phyloP scores from a whole-genome alignment of 2,797 vertebrate genomes.

The Alcedo quadribrachys region DNA sequence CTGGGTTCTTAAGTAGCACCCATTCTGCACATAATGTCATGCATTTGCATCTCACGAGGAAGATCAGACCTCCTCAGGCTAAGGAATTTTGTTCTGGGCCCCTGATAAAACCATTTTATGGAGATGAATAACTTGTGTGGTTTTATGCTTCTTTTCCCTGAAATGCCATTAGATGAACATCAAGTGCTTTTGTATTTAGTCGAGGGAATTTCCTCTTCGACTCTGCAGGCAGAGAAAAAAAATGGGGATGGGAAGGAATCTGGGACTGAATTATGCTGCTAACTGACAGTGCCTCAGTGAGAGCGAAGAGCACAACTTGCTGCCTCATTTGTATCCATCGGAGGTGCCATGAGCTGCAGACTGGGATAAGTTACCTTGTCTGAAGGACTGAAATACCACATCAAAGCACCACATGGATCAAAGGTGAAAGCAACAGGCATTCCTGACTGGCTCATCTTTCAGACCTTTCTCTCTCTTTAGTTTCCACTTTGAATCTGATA shows the following conservation, averaged over 20 bases:
- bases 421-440: constrained; percentile 46
- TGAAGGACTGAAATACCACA: constrained; percentile 19
- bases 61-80: constrained; percentile 39
- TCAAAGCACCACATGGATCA: constrained; percentile 34
- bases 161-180: constrained; percentile 59
- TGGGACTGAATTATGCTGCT: background rate
- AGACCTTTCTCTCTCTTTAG: constrained; percentile 9
- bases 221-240: background rate
- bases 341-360: constrained; percentile 17
- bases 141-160: constrained; percentile 59
- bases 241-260: background rate
- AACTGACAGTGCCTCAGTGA: background rate
- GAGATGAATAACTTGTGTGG: constrained; percentile 41
- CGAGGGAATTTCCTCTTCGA: constrained; percentile 39
- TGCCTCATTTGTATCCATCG: constrained; percentile 11
- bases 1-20: constrained; percentile 45
- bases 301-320: background rate
- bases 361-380: background rate
- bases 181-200: constrained; percentile 57
- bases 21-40: constrained; percentile 44
- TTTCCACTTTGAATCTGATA: constrained; percentile 46
- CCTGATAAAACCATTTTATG: constrained; percentile 54
- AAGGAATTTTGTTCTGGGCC: constrained; percentile 36
- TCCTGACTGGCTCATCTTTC: background rate
- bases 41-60: constrained; percentile 39